Percentiles rank a stretch among this genome's conserved stretches.
These are phyloP conservation scores for Acrocephalus kingi DNA, from an alignment of 2,113 vertebrate genomes.

Conservation along the genomic window DNA sequence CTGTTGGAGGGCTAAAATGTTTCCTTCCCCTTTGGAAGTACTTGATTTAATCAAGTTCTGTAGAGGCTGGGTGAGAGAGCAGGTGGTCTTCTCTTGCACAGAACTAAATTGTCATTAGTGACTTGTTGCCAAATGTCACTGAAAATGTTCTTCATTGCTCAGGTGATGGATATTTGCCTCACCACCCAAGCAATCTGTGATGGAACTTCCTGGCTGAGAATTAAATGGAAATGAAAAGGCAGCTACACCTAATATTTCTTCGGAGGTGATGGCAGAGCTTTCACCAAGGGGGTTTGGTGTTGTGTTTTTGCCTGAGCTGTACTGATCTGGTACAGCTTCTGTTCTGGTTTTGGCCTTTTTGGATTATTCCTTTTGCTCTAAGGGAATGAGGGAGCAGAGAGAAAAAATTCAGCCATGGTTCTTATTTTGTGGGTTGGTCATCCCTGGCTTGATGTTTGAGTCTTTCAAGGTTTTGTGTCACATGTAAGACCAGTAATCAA, in stretches of 20 bases:
- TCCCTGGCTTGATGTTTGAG: not conserved
- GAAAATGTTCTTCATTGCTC: not conserved
- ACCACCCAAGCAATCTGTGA: not conserved
- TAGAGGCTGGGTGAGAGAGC: not conserved
- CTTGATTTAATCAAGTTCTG: not conserved
- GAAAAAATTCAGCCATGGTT: not conserved
- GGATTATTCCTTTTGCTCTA: not conserved
- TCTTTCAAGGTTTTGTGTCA: not conserved
- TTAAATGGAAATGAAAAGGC: not conserved
- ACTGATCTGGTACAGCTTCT: not conserved
- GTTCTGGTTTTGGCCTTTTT: not conserved
- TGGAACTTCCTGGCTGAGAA: not conserved
- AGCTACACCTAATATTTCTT: not conserved
- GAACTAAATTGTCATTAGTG: not conserved
- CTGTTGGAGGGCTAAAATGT: not conserved
- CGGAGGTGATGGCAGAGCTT: not conserved
- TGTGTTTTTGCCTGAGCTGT: not conserved
- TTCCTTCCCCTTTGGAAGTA: not conserved
- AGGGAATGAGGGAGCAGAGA: not conserved
- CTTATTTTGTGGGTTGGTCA: not conserved
- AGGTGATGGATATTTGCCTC: not conserved
- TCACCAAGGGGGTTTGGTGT: not conserved
- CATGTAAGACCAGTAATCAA: not conserved
- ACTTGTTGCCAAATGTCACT: not conserved
- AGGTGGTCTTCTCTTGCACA: not conserved